Conservation (phyloP, 2,113 vertebrate species). For the Geococcyx californianus region DNA sequence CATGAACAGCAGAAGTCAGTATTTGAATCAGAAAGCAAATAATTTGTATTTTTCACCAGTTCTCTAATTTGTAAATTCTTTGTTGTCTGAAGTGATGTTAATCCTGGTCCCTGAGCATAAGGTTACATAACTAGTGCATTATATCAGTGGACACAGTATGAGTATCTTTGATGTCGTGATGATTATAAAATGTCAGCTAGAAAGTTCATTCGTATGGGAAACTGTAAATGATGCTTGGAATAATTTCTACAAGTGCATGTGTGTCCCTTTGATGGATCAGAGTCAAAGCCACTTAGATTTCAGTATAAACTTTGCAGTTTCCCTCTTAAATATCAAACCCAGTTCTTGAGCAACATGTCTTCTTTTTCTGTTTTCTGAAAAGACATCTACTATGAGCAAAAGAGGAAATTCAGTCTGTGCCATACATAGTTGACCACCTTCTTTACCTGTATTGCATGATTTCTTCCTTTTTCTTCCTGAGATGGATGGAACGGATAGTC, state of each 20-base stretch:
- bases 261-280: background rate
- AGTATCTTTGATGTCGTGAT: background rate
- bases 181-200: background rate
- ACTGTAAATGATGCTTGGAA: background rate
- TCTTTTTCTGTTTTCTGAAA: background rate
- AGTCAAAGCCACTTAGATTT: background rate
- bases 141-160: background rate
- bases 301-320: background rate
- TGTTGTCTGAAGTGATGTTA: background rate
- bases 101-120: background rate
- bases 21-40: background rate
- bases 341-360: background rate
- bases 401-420: background rate
- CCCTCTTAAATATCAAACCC: background rate
- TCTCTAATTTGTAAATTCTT: background rate
- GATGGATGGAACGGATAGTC: too few species aligned
- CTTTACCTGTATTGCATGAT: background rate
- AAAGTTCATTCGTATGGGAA: background rate
- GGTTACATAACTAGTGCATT: background rate
- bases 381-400: background rate
- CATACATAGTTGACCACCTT: fast-evolving
- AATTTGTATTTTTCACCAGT: background rate
- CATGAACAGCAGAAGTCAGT: background rate
- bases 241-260: background rate
- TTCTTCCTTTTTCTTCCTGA: background rate